Evolutionary conservation across 1,140 invertebrate genomes (phyloP).

Genomic region (Brachionus rubens): DNA sequence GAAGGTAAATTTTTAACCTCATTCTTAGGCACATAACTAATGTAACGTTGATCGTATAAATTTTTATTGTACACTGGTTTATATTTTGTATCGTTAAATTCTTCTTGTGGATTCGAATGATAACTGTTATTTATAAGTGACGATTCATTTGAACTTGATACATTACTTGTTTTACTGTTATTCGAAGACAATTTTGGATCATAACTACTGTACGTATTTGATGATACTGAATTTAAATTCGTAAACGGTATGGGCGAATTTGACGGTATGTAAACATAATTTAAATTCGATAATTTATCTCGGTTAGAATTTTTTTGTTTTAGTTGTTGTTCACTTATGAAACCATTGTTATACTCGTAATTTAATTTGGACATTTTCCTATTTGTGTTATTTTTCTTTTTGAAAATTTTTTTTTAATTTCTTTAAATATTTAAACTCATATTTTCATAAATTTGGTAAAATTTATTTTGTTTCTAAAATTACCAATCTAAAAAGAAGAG

Average conservation of each 20-base stretch:
- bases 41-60: background rate
- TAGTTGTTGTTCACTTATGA: background rate
- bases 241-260: background rate
- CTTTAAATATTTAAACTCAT: too few relatives aligned
- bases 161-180: slow-evolving; percentile 19
- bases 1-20: background rate
- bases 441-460: too few relatives aligned
- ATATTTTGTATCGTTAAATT: background rate
- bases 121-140: background rate
- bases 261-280: background rate
- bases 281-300: background rate
- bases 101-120: background rate
- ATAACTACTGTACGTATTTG: slow-evolving; percentile 18
- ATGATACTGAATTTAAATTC: slow-evolving; percentile 16
- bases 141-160: slow-evolving; percentile 18
- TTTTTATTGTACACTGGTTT: background rate
- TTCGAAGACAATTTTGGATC: slow-evolving; percentile 5
- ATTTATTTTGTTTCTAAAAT: too few relatives aligned
- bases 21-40: background rate
- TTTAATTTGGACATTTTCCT: slow-evolving; percentile 32
- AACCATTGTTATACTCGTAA: slow-evolving; percentile 9
- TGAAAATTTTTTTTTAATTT: too few relatives aligned
- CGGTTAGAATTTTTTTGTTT: background rate
- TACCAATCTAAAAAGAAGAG: too few relatives aligned
- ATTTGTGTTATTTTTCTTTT: too few relatives aligned